A percentile compares a stretch with the other conserved stretches of the same genome.
These are phyloP conservation scores for Lutraria rhynchaena DNA, from an alignment of 1,140 invertebrate species.

Conservation along the genomic window DNA sequence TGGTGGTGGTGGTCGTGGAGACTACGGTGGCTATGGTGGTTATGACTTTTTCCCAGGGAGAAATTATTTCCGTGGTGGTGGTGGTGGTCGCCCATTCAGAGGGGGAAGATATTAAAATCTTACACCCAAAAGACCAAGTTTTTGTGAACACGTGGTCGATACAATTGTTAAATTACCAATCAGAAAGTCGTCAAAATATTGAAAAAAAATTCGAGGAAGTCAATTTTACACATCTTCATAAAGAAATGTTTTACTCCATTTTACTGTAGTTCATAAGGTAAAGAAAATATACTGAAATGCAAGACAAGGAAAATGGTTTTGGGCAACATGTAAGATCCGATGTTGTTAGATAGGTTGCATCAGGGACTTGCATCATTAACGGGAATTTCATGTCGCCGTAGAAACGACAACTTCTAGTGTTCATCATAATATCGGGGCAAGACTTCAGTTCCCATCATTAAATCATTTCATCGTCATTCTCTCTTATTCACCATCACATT, in stretches of 20 bases:
- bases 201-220: background rate
- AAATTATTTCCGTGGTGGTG: slow-evolving; percentile 33
- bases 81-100: slow-evolving; percentile 34
- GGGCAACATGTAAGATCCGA: background rate
- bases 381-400: background rate
- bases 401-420: background rate
- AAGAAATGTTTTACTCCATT: slow-evolving; percentile 16
- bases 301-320: background rate
- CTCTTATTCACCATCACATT: background rate
- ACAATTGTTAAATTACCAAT: slow-evolving; percentile 20
- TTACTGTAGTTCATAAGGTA: too few relatives aligned
- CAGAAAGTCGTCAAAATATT: slow-evolving; percentile 44
- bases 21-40: slow-evolving; percentile 28
- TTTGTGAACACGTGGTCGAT: slow-evolving; percentile 43
- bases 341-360: background rate
- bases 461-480: background rate
- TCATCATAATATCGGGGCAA: slow-evolving; percentile 9
- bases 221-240: background rate
- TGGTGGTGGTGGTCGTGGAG: slow-evolving; percentile 76
- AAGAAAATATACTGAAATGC: too few relatives aligned
- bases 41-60: slow-evolving; percentile 25
- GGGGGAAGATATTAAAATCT: slow-evolving; percentile 46
- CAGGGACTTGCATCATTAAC: background rate
- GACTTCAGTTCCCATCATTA: background rate
- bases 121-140: slow-evolving; percentile 10